Conservation (phyloP, 2,888 invertebrate species). For the Apamea epomidion region DNA sequence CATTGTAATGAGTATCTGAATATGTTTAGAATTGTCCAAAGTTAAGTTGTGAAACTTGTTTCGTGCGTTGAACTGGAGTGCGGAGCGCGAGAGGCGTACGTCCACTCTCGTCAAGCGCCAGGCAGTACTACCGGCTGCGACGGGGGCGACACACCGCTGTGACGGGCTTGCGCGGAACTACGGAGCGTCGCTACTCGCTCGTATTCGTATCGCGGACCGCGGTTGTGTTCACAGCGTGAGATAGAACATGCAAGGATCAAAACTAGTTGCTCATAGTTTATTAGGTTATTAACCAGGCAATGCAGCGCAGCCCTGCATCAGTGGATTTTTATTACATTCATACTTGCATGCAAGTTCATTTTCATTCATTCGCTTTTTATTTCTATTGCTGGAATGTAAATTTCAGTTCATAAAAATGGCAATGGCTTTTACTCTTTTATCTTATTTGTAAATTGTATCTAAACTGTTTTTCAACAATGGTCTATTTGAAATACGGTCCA, state of each 20-base stretch:
- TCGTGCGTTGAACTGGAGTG: constrained; percentile 77
- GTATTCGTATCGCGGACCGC: constrained; percentile 38
- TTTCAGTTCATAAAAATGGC: constrained; percentile 8
- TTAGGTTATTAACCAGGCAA: constrained; percentile 70
- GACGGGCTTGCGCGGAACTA: constrained; percentile 81
- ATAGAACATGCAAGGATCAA: constrained; percentile 76
- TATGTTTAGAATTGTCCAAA: constrained; percentile 67
- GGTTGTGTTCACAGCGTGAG: constrained; percentile 51
- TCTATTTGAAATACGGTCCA: constrained; percentile 32
- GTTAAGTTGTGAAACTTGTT: constrained; percentile 84
- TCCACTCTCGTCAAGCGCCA: constrained; percentile 79
- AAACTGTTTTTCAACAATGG: constrained; percentile 13
- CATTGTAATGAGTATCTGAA: constrained; percentile 77
- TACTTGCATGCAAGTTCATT: constrained; percentile 35
- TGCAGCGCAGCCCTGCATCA: constrained; percentile 42
- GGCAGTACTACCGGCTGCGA: constrained; percentile 81
- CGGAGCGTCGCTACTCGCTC: constrained; percentile 69
- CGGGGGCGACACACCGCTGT: constrained; percentile 78
- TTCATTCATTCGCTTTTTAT: constrained; percentile 51
- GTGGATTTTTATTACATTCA: constrained; percentile 45
- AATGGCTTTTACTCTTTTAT: constrained; percentile 1
- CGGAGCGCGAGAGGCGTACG: constrained; percentile 74
- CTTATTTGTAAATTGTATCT: background rate
- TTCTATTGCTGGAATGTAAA: constrained; percentile 13
- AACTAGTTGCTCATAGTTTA: constrained; percentile 75